Evolutionary conservation across 2,888 invertebrate species (phyloP).

Genomic region (Agriopis leucophaearia): DNA sequence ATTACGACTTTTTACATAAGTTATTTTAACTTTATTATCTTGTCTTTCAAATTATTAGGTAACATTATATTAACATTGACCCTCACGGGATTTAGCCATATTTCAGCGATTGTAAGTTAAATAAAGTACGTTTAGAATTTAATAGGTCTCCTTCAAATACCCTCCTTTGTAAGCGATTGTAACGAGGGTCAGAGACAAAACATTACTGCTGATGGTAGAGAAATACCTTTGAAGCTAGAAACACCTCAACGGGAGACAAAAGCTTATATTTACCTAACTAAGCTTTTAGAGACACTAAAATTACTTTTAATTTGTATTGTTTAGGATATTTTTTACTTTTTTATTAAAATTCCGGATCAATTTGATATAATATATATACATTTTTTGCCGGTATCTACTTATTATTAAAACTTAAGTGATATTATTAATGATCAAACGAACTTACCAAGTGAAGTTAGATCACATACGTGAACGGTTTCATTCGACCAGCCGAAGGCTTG

Average conservation of each 20-base stretch:
- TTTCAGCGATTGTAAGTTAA: conserved; percentile 32
- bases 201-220: conserved; percentile 32
- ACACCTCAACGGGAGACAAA: conserved; percentile 23
- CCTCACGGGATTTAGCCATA: conserved; percentile 33
- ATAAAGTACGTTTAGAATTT: conserved; percentile 33
- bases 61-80: conserved; percentile 24
- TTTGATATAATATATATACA: no score
- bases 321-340: no score
- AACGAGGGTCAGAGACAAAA: conserved; percentile 44
- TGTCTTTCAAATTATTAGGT: background rate
- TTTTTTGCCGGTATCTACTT: no score
- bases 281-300: background rate
- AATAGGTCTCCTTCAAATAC: conserved; percentile 28
- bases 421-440: no score
- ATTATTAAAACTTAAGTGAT: no score
- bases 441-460: no score
- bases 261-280: conserved; percentile 27
- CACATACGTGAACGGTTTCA: no score
- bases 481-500: no score
- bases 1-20: no score
- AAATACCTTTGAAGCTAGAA: conserved; percentile 32
- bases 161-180: conserved; percentile 40
- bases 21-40: no score
- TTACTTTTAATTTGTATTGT: no score
- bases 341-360: no score